Evolutionary conservation across 2,113 vertebrate species (phyloP).

Genomic region (Parus major): DNA sequence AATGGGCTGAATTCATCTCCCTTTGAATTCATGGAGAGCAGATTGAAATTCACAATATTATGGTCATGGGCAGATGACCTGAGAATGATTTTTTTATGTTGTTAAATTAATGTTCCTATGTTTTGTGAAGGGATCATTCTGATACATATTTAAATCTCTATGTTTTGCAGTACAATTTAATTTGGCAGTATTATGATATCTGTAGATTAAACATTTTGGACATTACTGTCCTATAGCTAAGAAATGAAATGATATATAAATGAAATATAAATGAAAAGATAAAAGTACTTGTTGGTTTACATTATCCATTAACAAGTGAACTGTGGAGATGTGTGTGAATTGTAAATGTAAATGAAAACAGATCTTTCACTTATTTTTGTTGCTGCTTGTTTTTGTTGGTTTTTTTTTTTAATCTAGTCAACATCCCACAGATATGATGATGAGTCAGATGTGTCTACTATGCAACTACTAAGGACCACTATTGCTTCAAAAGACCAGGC

Average conservation of each 20-base stretch:
- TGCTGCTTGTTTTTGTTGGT: background rate
- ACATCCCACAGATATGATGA: background rate
- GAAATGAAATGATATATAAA: background rate
- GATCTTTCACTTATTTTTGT: background rate
- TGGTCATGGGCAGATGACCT: conserved; percentile 5
- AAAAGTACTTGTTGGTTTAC: background rate
- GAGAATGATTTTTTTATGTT: background rate
- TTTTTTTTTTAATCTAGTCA: background rate
- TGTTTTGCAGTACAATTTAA: background rate
- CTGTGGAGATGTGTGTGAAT: background rate
- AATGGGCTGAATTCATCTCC: background rate
- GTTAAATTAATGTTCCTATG: background rate
- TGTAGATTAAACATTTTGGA: background rate
- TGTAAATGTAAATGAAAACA: background rate
- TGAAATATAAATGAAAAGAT: background rate
- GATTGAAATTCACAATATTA: conserved; percentile 24
- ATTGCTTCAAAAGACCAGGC: background rate
- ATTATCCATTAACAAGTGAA: background rate
- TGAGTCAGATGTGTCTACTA: background rate
- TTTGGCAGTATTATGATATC: background rate
- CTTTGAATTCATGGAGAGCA: background rate
- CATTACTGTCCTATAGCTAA: background rate
- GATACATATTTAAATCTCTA: background rate
- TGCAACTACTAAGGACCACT: background rate
- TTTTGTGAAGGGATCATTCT: background rate